Percentiles rank a stretch among this genome's conserved stretches.
These are phyloP conservation scores for Albula goreensis DNA, from an alignment of 2,113 vertebrate species.

Conservation along the genomic window DNA sequence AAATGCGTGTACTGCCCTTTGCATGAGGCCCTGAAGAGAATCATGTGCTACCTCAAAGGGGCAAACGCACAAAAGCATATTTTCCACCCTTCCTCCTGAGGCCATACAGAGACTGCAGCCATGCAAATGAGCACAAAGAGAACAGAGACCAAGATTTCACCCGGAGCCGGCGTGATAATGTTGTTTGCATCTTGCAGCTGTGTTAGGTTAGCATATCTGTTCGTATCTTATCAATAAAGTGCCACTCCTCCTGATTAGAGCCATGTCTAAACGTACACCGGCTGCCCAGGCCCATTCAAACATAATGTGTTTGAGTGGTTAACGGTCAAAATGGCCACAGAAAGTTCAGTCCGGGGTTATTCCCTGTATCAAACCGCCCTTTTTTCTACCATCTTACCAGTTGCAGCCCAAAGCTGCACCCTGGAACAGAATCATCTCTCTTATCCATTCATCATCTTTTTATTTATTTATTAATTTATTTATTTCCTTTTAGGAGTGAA, in stretches of 20 bases:
- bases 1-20: not conserved
- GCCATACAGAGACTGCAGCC: not conserved
- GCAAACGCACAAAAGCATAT: not conserved
- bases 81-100: not conserved
- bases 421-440: not conserved
- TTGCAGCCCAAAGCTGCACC: not conserved
- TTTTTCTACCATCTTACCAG: not conserved
- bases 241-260: not conserved
- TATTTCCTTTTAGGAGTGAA: slow-evolving; percentile 25
- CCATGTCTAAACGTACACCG: not conserved
- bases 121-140: not conserved
- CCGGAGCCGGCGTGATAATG: not conserved
- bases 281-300: not conserved
- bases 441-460: slow-evolving; percentile 6
- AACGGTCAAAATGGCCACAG: slow-evolving; percentile 6
- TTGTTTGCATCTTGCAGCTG: not conserved
- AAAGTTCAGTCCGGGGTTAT: slow-evolving; percentile 7
- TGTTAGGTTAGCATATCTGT: not conserved
- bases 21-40: not conserved
- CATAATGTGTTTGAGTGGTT: not conserved
- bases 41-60: not conserved
- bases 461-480: not conserved
- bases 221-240: not conserved
- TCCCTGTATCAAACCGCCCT: not conserved
- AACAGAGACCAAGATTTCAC: not conserved